phyloP scores from a whole-genome alignment of 30 jellyfish, hydroid and myxozoan genomes.

The Hydractinia symbiolongicarpus region DNA sequence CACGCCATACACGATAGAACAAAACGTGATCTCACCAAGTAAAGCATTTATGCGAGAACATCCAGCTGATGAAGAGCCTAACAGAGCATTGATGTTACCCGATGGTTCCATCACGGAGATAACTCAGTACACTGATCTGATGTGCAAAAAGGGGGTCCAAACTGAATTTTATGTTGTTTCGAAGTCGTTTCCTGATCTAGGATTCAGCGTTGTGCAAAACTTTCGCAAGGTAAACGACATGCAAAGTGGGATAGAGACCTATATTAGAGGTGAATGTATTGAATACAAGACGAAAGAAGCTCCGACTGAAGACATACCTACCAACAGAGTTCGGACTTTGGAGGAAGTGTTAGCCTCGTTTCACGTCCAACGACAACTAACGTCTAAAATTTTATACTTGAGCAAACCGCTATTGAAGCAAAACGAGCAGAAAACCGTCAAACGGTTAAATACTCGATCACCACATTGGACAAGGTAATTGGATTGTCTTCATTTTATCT shows the following conservation, averaged over 20 bases:
- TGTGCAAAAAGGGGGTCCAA: constrained; percentile 19
- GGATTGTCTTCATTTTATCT: too few species aligned
- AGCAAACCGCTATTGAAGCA: constrained; percentile 21
- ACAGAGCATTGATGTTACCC: constrained; percentile 2
- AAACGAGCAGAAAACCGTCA: constrained; percentile 10
- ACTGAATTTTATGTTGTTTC: constrained; percentile 28
- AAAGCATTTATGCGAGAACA: background rate
- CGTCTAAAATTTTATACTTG: constrained; percentile 23
- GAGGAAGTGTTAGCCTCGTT: constrained; percentile 22
- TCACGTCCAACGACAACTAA: constrained; percentile 15
- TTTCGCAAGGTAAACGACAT: constrained; percentile 10
- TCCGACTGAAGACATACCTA: background rate
- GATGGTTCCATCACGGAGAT: constrained; percentile 35
- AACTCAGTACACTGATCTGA: constrained; percentile 26
- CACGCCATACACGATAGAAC: constrained; percentile 15
- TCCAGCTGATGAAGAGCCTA: background rate
- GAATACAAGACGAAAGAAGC: constrained; percentile 10
- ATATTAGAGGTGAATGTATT: constrained; percentile 19
- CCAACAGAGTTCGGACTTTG: background rate
- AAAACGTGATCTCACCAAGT: constrained; percentile 6
- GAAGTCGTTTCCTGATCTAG: constrained; percentile 20
- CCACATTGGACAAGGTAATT: constrained; percentile 20
- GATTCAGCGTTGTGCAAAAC: constrained; percentile 28
- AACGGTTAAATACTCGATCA: constrained; percentile 18
- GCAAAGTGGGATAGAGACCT: constrained; percentile 13